These are phyloP conservation scores for Scatophagus argus DNA, from an alignment of 2,113 vertebrate species.

Conservation along the genomic window DNA sequence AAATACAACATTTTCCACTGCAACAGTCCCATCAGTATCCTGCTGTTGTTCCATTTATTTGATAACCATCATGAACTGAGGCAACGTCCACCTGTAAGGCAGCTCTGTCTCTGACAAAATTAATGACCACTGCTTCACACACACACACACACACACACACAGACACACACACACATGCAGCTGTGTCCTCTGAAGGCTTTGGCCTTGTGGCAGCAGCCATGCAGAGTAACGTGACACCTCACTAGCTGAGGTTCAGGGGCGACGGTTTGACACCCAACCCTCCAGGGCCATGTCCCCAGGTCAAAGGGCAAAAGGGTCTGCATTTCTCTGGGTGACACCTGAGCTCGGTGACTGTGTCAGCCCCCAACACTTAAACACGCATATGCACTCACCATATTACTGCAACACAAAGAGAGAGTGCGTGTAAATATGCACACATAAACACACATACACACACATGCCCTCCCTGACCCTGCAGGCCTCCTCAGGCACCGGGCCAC, in stretches of 20 bases:
- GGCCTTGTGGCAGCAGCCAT: conserved; percentile 70
- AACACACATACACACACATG: conserved; percentile 36
- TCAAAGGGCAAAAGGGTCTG: conserved; percentile 77
- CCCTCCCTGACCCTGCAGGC: conserved; percentile 47
- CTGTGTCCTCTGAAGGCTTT: conserved; percentile 69
- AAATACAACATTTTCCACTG: no score
- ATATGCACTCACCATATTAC: conserved; percentile 55
- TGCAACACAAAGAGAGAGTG: conserved; percentile 60
- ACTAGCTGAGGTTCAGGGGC: conserved; percentile 70
- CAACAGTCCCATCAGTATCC: no score
- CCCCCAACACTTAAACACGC: conserved; percentile 42
- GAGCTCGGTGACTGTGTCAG: conserved; percentile 50
- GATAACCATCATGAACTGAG: conserved; percentile 22
- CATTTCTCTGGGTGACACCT: conserved; percentile 74
- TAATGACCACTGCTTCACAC: conserved; percentile 47
- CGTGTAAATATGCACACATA: conserved; percentile 47
- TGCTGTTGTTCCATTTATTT: conserved; percentile 23
- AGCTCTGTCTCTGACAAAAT: conserved; percentile 32
- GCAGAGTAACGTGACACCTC: conserved; percentile 68
- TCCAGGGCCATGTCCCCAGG: conserved; percentile 72
- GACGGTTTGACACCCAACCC: conserved; percentile 75
- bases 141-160: conserved; percentile 37
- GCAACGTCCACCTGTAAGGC: conserved; percentile 22
- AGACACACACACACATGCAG: conserved; percentile 29
- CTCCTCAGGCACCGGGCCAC: conserved; percentile 57